These are phyloP conservation scores for Notolabrus celidotus DNA, from an alignment of 2,797 vertebrate genomes.

Conservation along the genomic window DNA sequence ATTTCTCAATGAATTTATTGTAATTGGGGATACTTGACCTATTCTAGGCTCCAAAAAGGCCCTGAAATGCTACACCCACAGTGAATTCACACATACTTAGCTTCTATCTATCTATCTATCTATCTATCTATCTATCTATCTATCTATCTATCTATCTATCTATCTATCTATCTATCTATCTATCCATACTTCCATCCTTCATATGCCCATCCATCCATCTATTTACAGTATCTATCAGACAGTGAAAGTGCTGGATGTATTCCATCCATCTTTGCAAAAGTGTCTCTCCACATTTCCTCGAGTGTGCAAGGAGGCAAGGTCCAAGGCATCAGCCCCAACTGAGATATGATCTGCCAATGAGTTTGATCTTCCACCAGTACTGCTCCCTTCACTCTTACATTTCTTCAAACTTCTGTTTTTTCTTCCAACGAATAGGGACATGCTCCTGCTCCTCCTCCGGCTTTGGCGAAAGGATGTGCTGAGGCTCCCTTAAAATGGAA, in stretches of 20 bases:
- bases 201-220: too few species aligned
- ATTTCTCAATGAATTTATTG: neutral
- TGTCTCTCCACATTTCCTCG: neutral
- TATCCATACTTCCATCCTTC: too few species aligned
- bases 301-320: neutral
- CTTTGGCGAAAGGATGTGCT: slow-evolving; percentile 15
- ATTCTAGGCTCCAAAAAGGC: neutral
- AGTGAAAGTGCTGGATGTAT: neutral
- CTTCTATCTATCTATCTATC: too few species aligned
- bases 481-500: slow-evolving; percentile 12
- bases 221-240: neutral
- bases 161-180: too few species aligned
- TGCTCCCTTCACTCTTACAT: neutral
- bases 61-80: neutral
- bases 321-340: neutral
- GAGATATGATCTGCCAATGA: neutral
- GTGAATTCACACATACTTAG: too few species aligned
- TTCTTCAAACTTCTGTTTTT: neutral
- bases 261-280: neutral
- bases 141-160: too few species aligned
- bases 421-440: neutral
- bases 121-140: too few species aligned
- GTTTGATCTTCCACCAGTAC: neutral
- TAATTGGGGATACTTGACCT: neutral
- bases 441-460: slow-evolving; percentile 26